Evolutionary conservation across 2,888 invertebrate genomes (phyloP).

Genomic region (Apeira syringaria): DNA sequence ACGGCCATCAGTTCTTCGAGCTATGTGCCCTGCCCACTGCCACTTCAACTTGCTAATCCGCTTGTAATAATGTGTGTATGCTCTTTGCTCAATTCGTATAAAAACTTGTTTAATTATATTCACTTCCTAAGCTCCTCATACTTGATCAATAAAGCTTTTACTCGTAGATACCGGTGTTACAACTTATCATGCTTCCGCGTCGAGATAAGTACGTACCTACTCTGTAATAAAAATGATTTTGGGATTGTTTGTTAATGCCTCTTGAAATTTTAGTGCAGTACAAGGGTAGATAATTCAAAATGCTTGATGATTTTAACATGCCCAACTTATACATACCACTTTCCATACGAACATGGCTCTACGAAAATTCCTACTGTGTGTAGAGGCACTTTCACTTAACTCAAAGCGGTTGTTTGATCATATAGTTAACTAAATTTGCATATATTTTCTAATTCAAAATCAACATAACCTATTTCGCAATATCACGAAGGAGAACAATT

Average conservation of each 20-base stretch:
- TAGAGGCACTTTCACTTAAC: constrained; percentile 39
- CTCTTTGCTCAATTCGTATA: no score
- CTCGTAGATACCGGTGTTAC: constrained; percentile 2
- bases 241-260: no score
- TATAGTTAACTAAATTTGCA: constrained; percentile 20
- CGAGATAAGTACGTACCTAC: no score
- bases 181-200: constrained; percentile 20
- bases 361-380: constrained; percentile 22
- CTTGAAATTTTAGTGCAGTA: no score
- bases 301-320: background rate
- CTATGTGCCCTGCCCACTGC: no score
- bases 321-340: constrained; percentile 19
- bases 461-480: constrained; percentile 10
- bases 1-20: no score
- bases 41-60: no score
- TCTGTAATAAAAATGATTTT: no score
- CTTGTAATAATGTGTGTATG: no score
- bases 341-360: constrained; percentile 25
- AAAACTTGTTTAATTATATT: background rate
- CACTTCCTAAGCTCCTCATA: constrained; percentile 15
- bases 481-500: background rate
- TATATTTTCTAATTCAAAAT: constrained; percentile 17
- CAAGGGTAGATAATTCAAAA: constrained; percentile 6
- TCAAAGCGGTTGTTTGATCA: constrained; percentile 30
- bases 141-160: constrained; percentile 19